These are phyloP conservation scores for Macrobrachium rosenbergii DNA, from an alignment of 1,140 invertebrate genomes.

Conservation along the genomic window DNA sequence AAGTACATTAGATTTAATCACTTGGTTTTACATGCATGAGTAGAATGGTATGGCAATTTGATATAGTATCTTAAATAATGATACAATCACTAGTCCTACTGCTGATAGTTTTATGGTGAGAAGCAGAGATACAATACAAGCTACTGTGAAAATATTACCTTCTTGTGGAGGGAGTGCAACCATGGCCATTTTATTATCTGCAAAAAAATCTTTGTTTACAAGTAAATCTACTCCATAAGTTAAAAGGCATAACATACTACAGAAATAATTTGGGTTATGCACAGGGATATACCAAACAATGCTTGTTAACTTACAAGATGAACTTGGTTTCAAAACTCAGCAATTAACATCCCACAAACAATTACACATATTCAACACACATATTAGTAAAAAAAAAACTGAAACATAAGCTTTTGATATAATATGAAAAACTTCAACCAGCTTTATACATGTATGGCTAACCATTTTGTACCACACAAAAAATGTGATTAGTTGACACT, in stretches of 20 bases:
- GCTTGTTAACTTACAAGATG: conserved; percentile 39
- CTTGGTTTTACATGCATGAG: neutral
- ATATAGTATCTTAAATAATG: neutral
- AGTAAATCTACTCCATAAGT: neutral
- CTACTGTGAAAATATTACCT: conserved; percentile 40
- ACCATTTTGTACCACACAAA: too few species aligned
- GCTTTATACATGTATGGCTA: too few species aligned
- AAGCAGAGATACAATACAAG: conserved; percentile 18
- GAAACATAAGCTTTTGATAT: neutral
- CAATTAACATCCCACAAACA: too few species aligned
- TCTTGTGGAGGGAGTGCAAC: conserved; percentile 32
- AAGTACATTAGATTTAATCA: too few species aligned
- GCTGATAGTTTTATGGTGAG: neutral
- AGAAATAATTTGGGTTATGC: conserved; percentile 10
- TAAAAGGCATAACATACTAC: neutral
- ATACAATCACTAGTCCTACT: neutral
- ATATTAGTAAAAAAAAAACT: neutral
- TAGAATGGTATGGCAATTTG: neutral
- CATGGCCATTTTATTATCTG: conserved; percentile 44
- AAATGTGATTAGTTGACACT: too few species aligned
- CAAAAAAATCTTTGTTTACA: conserved; percentile 29
- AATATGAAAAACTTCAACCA: too few species aligned
- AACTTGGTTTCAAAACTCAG: neutral
- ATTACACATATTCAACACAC: neutral
- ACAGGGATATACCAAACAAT: conserved; percentile 18